Base-by-base conservation (phyloP, 2,888 invertebrate species). In the Ormyrus pomaceus region DNA sequence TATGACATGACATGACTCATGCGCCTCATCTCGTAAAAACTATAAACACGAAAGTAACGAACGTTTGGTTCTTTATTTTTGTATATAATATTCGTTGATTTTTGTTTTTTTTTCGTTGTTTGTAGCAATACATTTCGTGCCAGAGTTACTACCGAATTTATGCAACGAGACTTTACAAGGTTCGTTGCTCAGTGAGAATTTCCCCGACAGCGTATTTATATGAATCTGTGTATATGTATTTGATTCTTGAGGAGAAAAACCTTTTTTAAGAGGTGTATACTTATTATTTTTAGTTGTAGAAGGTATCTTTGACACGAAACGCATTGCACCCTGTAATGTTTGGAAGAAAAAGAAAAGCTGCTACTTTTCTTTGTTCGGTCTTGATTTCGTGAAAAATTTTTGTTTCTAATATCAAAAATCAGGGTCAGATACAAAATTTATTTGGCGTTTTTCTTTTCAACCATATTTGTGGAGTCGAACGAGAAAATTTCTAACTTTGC, bases 1-100 rank as follows among this genome's bases (percentile, higher is more conserved):
- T 62, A 78, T 81, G 72, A 84, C 84, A 88, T 88, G 89, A 88
- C 89, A 86, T 87, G 89, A 89, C 89, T 89, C 89, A 87, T 87
- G 86, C 85, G 85, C 85, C 84, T 85, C 85, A 85, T 85, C 86
- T 86, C 86, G 85, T 79, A 82, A 84, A 86, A 86, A 87, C 86
- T 87, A 87, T 87, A 87, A 87, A 81, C 83, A 75, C 61, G 65
- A 79, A 76, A 66, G 76, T 76, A 73, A 82, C 75, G 76, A n/a
- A 77, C 62, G 51, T 34, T 53, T 8, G 8, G 7, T 66, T 55
- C 61, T 73, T 48, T 66, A 8, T 48, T 68, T 59, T 34, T 59
- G 9, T 71, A 64, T 50, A 48, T 50, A 64, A 48, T 68, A 19
- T 55, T 64, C 50, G 7, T 61, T 56, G 58, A 13, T 45, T 72